These are phyloP conservation scores for Phaenicophaeus curvirostris DNA, from an alignment of 2,797 vertebrate species.

Conservation along the genomic window DNA sequence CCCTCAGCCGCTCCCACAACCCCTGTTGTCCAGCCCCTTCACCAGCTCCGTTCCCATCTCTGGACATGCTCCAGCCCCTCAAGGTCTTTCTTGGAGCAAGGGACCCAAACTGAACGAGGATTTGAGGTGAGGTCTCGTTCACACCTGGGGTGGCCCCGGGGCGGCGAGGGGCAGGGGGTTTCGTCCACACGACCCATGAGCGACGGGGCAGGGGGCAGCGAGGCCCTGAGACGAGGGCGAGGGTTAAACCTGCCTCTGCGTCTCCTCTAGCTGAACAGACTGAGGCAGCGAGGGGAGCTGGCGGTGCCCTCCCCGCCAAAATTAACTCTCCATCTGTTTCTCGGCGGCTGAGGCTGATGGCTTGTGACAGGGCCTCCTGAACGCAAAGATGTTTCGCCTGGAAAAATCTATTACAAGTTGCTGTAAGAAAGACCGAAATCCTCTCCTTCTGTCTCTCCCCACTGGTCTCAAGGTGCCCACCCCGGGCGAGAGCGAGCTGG, in stretches of 20 bases:
- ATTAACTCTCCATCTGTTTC: slow-evolving; percentile 72
- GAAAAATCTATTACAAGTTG: slow-evolving; percentile 83
- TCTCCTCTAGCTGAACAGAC: background rate
- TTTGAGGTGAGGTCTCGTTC: too few relatives aligned
- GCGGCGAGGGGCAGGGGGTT: fast-evolving
- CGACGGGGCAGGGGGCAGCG: background rate
- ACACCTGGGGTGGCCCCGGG: fast-evolving
- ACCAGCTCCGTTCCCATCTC: too few relatives aligned
- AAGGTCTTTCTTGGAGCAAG: too few relatives aligned
- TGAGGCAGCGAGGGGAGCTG: background rate
- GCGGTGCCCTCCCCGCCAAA: slow-evolving; percentile 36
- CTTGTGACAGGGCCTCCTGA: slow-evolving; percentile 73
- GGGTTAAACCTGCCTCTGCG: background rate
- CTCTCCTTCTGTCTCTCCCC: slow-evolving; percentile 86
- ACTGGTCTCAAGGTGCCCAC: slow-evolving; percentile 69
- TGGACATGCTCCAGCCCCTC: too few relatives aligned
- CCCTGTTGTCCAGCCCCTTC: too few relatives aligned
- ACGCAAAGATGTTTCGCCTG: slow-evolving; percentile 88
- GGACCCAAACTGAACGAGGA: too few relatives aligned
- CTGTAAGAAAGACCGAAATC: slow-evolving; percentile 88
- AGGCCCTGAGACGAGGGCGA: background rate
- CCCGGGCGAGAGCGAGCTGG: slow-evolving; percentile 46
- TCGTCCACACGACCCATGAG: fast-evolving
- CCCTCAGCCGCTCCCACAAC: too few relatives aligned
- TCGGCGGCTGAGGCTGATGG: slow-evolving; percentile 65